Evolutionary conservation across 2,888 invertebrate genomes (phyloP), one percentile per base, ranked within the genome.

Genomic region (Catocala fraxini): DNA sequence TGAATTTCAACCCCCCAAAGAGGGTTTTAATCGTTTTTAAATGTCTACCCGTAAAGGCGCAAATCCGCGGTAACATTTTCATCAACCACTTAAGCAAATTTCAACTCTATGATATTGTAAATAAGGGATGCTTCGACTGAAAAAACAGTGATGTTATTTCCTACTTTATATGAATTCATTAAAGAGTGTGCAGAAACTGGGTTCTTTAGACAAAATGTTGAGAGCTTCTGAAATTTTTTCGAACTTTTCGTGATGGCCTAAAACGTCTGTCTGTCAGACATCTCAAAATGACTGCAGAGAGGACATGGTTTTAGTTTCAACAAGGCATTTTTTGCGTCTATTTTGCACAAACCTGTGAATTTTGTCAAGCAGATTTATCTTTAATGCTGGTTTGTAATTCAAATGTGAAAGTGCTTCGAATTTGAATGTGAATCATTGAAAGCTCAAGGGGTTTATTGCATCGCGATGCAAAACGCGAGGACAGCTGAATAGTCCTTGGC

Each of bases 1-100:
- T 72, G 69, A 73, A 77, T 79, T 80, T 70, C 62, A 70, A 65
- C 73, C 62, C 68, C 74, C 70, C 63, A 61, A 74, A 71, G 73
- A 63, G 75, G 68, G 71, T 77, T 81, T 83, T 81, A 82, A 83
- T 82, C 79, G 82, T 73, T 82, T 81, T 81, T 78, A 81, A 80
- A 82, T 76, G 76, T 71, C 68, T 71, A 65, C 58, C 64, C 68
- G 63, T 64, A 64, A 66, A 79, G 67, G 70, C 70, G 62, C 58
- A 68, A 70, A 68, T 67, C 66, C 63, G 60, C 51, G 51, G 51
- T 55, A 67, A 59, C 56, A 56, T 54, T 41, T 48, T 9, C 6
- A 39, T 34, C 12, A n/a, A 25, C 9, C 35, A 6, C n/a, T 42
- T 51, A 56, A 61, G 55, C 56, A 39, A 70, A 51, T 55, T 55